Base-by-base conservation (phyloP, 2,113 vertebrate genomes). In the Phrynocephalus versicolor region DNA sequence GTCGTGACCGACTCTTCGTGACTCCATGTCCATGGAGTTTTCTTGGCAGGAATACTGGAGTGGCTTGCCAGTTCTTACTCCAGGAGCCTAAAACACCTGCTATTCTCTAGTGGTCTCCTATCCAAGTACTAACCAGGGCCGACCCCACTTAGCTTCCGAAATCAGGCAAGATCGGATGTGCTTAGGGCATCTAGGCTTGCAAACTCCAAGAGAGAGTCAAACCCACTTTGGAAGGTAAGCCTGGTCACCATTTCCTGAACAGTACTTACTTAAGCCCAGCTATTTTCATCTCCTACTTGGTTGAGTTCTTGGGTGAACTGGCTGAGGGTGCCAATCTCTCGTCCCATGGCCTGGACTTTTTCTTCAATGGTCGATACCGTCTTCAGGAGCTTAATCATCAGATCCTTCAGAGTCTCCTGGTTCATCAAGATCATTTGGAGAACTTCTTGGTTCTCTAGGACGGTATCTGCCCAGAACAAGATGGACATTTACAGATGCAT, bases 301-400 rank as follows among this genome's bases (percentile, higher is more conserved):
- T 27, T 30, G 9, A 85, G 70, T 64, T 85, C 84, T 80, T 85
- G 58, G 37, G 70, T 85, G 39, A 85, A 80, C 39, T 72, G 84
- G 30, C 57, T 25, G 41, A 85, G 23, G 69, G 51, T 7, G 14
- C 58, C 41, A 67, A 85, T 85, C 70, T 81, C 21, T 51, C 35
- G 77, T 14, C 80, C 84, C 35, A 85, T 73, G 33, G n/a, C 19
- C 14, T 73, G 84, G 6, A 85, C 2, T 60, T 39, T 62, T 19
- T 30, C 78, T 27, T 85, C 77, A 19, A 85, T 30, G n/a, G 35
- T 21, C 33, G 58, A 65, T 57, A 81, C 1, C 1, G 78, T 51
- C 39, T 65, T 80, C 58, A 64, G 69, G 23, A 85, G n/a, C 30
- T n/a, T 33, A 27, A 37, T 58, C 58, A 80, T 15, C 35, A 64